phyloP scores from a whole-genome alignment of 2,113 vertebrate species.

The Castor canadensis region DNA sequence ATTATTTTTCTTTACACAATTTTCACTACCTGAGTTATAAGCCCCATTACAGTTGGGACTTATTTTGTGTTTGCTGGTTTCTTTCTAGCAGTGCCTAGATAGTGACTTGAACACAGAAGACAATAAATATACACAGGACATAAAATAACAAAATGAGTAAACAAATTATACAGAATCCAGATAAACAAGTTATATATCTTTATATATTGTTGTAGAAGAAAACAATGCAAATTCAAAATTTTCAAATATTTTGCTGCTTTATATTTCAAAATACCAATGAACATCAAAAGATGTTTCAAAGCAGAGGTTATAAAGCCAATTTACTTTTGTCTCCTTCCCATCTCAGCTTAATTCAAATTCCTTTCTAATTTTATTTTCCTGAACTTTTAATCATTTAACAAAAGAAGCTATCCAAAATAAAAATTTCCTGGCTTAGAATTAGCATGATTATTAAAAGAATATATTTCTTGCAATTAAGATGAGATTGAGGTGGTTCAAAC shows the following conservation, averaged over 20 bases:
- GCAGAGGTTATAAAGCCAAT: conserved; percentile 68
- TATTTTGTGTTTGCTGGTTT: conserved; percentile 3
- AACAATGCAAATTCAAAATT: conserved; percentile 36
- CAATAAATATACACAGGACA: neutral
- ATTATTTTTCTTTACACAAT: neutral
- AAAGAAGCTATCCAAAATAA: conserved; percentile 74
- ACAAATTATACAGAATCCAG: neutral
- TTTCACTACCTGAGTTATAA: neutral
- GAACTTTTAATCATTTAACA: conserved; percentile 71
- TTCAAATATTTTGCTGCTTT: conserved; percentile 49
- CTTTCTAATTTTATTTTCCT: conserved; percentile 59
- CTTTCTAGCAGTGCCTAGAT: neutral
- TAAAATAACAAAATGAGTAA: neutral
- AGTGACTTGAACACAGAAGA: neutral
- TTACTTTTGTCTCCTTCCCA: conserved; percentile 67
- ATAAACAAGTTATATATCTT: neutral
- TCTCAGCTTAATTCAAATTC: conserved; percentile 80
- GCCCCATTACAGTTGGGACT: neutral
- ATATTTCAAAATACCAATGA: conserved; percentile 75
- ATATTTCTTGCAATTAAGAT: conserved; percentile 31
- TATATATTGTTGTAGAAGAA: neutral
- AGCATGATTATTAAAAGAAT: conserved; percentile 65
- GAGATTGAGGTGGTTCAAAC: conserved; percentile 39
- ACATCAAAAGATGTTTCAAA: conserved; percentile 72
- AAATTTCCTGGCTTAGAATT: conserved; percentile 67